Percentiles rank a stretch among this genome's conserved stretches.
Conservation (phyloP, 2,113 vertebrate species). For the Aphelocoma coerulescens region DNA sequence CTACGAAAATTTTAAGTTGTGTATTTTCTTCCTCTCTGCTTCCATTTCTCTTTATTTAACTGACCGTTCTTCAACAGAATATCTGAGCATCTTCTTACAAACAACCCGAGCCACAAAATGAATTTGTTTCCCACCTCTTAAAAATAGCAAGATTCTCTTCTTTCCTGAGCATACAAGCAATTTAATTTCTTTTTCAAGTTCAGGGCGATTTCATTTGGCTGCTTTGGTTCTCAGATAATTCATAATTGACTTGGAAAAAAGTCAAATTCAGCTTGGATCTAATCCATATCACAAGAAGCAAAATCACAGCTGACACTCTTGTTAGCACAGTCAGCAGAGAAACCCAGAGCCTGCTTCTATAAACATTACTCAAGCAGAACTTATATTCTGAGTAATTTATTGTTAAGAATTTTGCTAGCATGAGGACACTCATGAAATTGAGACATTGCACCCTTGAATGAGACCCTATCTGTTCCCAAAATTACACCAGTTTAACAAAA, state of each 20-base stretch:
- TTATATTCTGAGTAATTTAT: neutral
- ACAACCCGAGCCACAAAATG: neutral
- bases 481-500: neutral
- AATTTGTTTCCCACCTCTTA: neutral
- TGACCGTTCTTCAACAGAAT: neutral
- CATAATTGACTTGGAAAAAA: slow-evolving; percentile 58
- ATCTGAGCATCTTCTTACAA: neutral
- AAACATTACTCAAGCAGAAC: slow-evolving; percentile 24
- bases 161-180: neutral
- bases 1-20: neutral
- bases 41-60: neutral
- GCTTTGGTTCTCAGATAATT: slow-evolving; percentile 42
- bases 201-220: slow-evolving; percentile 24
- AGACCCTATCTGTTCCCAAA: neutral
- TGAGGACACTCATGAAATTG: neutral
- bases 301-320: slow-evolving; percentile 51
- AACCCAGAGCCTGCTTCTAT: neutral
- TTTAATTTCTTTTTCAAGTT: slow-evolving; percentile 21
- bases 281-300: slow-evolving; percentile 32
- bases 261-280: slow-evolving; percentile 40
- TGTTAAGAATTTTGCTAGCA: neutral
- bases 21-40: neutral
- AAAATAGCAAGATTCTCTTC: neutral
- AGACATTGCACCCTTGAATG: neutral
- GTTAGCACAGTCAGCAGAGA: slow-evolving; percentile 36